A percentile compares a stretch with the other conserved stretches of the same genome.
phyloP scores from a whole-genome alignment of 2,797 vertebrate genomes.

The Petrocephalus schoutedeni region DNA sequence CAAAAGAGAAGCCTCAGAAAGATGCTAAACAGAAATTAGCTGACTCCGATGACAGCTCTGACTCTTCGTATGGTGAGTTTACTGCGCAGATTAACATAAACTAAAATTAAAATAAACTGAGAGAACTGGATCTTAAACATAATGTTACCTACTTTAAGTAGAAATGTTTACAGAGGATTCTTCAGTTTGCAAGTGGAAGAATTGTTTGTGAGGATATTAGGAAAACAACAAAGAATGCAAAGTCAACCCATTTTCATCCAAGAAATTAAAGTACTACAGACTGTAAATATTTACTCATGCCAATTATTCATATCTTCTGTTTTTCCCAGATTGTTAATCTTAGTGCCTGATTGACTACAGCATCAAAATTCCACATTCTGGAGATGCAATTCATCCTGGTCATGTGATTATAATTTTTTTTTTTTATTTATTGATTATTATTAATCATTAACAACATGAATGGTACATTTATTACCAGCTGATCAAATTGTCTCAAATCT shows the following conservation, averaged over 20 bases:
- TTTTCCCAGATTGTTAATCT: not conserved
- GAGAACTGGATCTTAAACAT: slow-evolving; percentile 23
- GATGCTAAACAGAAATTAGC: slow-evolving; percentile 22
- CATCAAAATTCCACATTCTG: not conserved
- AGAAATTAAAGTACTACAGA: not conserved
- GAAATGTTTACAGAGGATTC: not conserved
- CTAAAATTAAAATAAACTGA: slow-evolving; percentile 32
- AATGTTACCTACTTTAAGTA: not conserved
- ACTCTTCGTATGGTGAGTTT: not conserved
- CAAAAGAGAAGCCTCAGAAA: not conserved
- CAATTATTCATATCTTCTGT: not conserved
- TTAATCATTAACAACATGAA: not conserved
- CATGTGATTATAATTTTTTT: not conserved
- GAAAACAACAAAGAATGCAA: not conserved
- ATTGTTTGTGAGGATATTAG: not conserved
- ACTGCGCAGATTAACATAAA: not conserved
- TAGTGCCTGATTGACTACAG: not conserved
- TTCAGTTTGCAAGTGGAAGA: not conserved
- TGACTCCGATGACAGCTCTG: not conserved
- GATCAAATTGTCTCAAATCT: not conserved
- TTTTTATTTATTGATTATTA: not conserved
- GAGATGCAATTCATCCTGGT: not conserved
- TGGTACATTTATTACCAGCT: not conserved
- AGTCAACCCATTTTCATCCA: not conserved
- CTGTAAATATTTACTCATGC: not conserved